Percentiles rank a stretch among this genome's conserved stretches.
Evolutionary conservation across 1,140 invertebrate species (phyloP).

Genomic region (Streblospio benedicti): DNA sequence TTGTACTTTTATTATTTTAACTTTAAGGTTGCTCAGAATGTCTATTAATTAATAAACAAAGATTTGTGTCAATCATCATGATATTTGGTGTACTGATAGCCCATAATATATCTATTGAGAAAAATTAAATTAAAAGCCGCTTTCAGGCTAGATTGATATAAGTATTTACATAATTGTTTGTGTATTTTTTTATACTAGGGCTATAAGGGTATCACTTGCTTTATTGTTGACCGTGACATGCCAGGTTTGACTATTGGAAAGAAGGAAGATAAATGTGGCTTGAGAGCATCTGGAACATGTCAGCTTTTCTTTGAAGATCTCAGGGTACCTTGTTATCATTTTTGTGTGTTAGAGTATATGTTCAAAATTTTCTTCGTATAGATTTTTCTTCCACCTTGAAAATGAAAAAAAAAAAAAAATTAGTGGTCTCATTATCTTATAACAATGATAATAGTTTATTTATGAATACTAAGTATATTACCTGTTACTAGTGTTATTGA

Average conservation of each 20-base stretch:
- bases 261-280: conserved; percentile 75
- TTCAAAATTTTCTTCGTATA: not conserved
- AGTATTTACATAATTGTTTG: not conserved
- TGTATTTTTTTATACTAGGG: conserved; percentile 39
- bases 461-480: not conserved
- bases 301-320: conserved; percentile 87
- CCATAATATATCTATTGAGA: not conserved
- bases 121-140: not conserved
- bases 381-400: not conserved
- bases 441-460: not conserved
- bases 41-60: not conserved
- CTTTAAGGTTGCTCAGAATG: not conserved
- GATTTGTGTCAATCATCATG: not conserved
- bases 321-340: conserved; percentile 48
- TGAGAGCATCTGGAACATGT: conserved; percentile 45
- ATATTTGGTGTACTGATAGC: not conserved
- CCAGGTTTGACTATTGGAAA: conserved; percentile 54
- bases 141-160: not conserved
- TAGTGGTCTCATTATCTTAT: not conserved
- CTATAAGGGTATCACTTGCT: conserved; percentile 58
- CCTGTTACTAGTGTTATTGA: not conserved
- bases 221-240: conserved; percentile 54
- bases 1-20: not conserved
- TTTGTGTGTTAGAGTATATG: not conserved
- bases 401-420: not conserved